phyloP scores from a whole-genome alignment of 2,797 vertebrate genomes.

The Cossypha heuglini region DNA sequence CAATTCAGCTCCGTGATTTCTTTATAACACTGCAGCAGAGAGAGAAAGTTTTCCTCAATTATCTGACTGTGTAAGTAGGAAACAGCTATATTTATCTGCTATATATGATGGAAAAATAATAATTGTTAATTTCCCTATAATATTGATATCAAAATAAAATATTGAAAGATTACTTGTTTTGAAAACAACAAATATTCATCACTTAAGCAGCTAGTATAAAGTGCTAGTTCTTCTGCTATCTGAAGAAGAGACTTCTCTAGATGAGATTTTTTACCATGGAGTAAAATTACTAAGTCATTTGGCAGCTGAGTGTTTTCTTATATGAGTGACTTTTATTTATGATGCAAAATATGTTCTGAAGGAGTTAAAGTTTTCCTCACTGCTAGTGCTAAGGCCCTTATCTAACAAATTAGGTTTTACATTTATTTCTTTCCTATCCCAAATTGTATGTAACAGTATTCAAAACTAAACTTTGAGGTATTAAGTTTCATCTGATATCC shows the following conservation, averaged over 20 bases:
- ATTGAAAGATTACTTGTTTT: not conserved
- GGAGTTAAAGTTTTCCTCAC: not conserved
- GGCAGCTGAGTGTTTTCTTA: not conserved
- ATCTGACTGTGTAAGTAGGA: not conserved
- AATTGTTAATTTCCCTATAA: not conserved
- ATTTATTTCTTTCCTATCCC: not conserved
- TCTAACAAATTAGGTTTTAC: not conserved
- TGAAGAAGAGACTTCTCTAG: not conserved
- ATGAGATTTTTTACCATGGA: not conserved
- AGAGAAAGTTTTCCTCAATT: not conserved
- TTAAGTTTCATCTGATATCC: not conserved
- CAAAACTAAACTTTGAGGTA: not conserved
- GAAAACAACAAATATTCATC: not conserved
- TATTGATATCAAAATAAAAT: not conserved
- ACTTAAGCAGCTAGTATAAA: not conserved
- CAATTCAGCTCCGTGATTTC: not conserved
- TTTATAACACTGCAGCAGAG: not conserved
- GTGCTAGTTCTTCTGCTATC: not conserved
- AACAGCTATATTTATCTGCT: not conserved
- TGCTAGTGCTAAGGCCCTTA: not conserved
- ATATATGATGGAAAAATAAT: not conserved
- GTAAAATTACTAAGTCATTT: not conserved
- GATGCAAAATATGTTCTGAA: not conserved
- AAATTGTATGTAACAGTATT: not conserved
- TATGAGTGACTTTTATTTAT: not conserved